Conservation (phyloP, 2,888 invertebrate genomes). For the Aproaerema taeniolella region DNA sequence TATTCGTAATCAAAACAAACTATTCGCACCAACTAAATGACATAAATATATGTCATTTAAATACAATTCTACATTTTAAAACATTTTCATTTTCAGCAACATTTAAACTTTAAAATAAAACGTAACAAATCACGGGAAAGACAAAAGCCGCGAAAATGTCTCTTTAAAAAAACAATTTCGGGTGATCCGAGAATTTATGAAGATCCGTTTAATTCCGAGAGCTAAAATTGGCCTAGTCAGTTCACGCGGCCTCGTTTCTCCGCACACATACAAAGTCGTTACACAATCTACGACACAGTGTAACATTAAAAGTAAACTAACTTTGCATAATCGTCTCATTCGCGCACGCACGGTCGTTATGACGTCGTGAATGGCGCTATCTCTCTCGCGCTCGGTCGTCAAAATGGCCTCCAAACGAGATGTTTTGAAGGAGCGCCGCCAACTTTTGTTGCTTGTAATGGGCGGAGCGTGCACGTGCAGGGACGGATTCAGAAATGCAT, state of each 20-base stretch:
- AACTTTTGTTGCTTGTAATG: constrained; percentile 76
- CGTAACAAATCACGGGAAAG: not conserved
- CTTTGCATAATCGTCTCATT: constrained; percentile 75
- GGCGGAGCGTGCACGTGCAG: constrained; percentile 73
- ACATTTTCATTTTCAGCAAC: too few species aligned
- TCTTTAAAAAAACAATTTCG: constrained; percentile 3
- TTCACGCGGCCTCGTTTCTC: constrained; percentile 19
- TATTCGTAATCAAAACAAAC: too few species aligned
- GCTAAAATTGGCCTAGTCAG: constrained; percentile 20
- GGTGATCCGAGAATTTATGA: constrained; percentile 1
- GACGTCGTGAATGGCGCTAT: constrained; percentile 40
- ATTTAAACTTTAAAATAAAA: too few species aligned
- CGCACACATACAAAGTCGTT: constrained; percentile 35
- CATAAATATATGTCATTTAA: too few species aligned
- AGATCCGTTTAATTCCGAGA: constrained; percentile 4
- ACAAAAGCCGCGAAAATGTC: not conserved
- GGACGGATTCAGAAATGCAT: constrained; percentile 36
- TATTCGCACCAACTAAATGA: too few species aligned
- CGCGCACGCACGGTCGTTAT: constrained; percentile 56
- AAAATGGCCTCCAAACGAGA: constrained; percentile 78
- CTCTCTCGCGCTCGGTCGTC: constrained; percentile 66
- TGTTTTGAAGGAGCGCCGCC: constrained; percentile 76
- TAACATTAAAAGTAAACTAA: constrained; percentile 71
- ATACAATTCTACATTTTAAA: too few species aligned
- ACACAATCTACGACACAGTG: constrained; percentile 46